These are phyloP conservation scores for Philaenus spumarius DNA, from an alignment of 1,140 invertebrate genomes.

Conservation along the genomic window DNA sequence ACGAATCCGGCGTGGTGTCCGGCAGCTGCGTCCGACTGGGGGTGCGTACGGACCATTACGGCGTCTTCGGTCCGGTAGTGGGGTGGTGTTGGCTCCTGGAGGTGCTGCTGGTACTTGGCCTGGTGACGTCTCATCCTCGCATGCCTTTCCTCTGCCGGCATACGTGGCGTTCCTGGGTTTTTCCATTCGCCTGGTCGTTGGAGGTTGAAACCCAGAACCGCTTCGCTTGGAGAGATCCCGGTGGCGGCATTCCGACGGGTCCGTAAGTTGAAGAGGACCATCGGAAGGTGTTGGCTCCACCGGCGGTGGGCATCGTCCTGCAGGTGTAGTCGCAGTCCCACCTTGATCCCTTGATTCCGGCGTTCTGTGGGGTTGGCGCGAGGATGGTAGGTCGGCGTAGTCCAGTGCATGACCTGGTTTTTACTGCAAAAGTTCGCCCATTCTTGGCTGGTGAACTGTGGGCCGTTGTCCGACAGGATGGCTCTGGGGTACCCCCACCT, in stretches of 20 bases:
- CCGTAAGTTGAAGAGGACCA: conserved; percentile 21
- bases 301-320: conserved; percentile 10
- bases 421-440: conserved; percentile 8
- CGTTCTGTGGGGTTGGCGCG: conserved; percentile 31
- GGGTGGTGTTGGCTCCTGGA: too few relatives aligned
- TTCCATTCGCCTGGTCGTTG: too few relatives aligned
- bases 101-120: too few relatives aligned
- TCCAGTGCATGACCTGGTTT: conserved; percentile 15
- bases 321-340: conserved; percentile 24
- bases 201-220: conserved; percentile 21
- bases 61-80: too few relatives aligned
- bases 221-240: conserved; percentile 18
- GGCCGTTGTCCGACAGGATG: conserved; percentile 1
- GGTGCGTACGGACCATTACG: too few relatives aligned
- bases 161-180: too few relatives aligned
- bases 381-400: conserved; percentile 31
- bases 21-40: too few relatives aligned
- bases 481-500: conserved; percentile 2
- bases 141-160: too few relatives aligned
- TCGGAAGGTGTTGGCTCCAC: conserved; percentile 16
- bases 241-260: conserved; percentile 23
- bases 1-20: too few relatives aligned
- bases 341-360: conserved; percentile 30
- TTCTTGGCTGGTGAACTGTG: conserved; percentile 21
- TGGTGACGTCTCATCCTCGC: too few relatives aligned